Evolutionary conservation across 2,888 invertebrate species (phyloP).

Genomic region (Heteromurus nitidus): DNA sequence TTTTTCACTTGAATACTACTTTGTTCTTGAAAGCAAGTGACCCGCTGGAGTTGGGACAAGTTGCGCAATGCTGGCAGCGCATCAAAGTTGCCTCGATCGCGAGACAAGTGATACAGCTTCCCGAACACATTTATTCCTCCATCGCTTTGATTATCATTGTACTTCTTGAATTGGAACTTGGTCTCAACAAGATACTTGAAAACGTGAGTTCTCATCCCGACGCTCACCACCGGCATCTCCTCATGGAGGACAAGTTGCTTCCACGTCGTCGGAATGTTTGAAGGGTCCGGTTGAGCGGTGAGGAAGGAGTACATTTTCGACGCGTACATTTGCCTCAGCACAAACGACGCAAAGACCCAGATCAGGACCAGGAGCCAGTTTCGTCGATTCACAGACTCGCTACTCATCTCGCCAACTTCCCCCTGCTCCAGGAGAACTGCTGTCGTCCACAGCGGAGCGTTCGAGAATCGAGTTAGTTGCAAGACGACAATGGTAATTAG

Average conservation of each 20-base stretch:
- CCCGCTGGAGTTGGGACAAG: not conserved
- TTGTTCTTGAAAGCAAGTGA: not conserved
- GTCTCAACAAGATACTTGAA: not conserved
- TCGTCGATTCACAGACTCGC: not conserved
- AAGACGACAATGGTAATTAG: not conserved
- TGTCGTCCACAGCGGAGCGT: not conserved
- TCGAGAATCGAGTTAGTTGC: not conserved
- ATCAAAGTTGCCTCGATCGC: not conserved
- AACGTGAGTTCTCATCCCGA: not conserved
- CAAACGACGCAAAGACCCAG: not conserved
- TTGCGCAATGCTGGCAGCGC: not conserved
- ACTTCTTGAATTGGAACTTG: not conserved
- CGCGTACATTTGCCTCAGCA: not conserved
- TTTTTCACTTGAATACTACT: not conserved
- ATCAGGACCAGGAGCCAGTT: not conserved
- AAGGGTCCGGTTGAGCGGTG: not conserved
- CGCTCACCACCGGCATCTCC: not conserved
- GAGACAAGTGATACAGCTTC: not conserved
- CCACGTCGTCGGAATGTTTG: not conserved
- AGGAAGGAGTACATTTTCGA: constrained; percentile 19
- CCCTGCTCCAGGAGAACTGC: constrained; percentile 4
- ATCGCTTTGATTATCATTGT: no score
- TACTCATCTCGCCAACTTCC: not conserved
- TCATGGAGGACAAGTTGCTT: not conserved
- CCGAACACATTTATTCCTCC: no score